Conservation (phyloP, 2,113 vertebrate genomes). For the Xyliphius kryptos region DNA sequence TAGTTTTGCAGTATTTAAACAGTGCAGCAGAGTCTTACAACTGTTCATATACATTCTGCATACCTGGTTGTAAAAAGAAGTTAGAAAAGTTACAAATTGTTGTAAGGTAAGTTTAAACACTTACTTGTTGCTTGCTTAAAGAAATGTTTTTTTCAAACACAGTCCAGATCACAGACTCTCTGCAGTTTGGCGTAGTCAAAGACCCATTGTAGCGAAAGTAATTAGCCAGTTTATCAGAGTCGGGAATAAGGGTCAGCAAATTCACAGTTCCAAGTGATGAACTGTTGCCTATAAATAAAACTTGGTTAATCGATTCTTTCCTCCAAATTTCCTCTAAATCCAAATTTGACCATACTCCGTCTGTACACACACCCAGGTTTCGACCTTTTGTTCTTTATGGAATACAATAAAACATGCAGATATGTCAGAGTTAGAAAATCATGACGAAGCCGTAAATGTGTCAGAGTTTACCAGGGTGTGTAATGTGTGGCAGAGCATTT, state of each 20-base stretch:
- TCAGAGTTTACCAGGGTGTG: conserved; percentile 43
- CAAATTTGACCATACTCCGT: background rate
- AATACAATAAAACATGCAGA: conserved; percentile 4
- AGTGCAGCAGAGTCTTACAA: too few relatives aligned
- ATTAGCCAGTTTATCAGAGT: rapidly evolving
- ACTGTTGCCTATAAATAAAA: conserved; percentile 38
- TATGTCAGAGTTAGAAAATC: background rate
- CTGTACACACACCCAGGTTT: background rate
- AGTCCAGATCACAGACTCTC: conserved; percentile 68
- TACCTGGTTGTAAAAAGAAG: too few relatives aligned
- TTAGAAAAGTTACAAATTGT: too few relatives aligned
- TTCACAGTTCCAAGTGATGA: conserved; percentile 31
- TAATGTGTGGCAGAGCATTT: conserved; percentile 45
- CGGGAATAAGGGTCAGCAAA: conserved; percentile 63
- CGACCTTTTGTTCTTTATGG: background rate
- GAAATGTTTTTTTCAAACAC: conserved; percentile 62
- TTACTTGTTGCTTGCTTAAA: conserved; percentile 67
- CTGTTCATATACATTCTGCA: too few relatives aligned
- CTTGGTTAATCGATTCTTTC: background rate
- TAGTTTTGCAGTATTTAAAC: too few relatives aligned
- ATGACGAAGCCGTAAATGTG: background rate
- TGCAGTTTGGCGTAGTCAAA: conserved; percentile 71
- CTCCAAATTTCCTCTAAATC: background rate
- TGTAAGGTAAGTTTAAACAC: background rate
- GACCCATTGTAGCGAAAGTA: conserved; percentile 74